Conservation (phyloP, 2,888 invertebrate species). For the Eupeodes luniger region DNA sequence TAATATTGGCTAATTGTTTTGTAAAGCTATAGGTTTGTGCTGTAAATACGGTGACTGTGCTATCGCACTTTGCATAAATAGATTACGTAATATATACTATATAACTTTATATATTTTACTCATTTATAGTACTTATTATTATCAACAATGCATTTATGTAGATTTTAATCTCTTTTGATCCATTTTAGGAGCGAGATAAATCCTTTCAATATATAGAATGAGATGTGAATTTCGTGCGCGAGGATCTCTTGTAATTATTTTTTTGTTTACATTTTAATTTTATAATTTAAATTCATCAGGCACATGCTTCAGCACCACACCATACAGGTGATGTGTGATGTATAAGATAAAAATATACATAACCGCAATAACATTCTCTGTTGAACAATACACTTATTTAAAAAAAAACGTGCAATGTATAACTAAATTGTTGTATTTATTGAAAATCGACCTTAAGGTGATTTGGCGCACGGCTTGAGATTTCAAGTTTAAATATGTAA, state of each 20-base stretch:
- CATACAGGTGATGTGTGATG: neutral
- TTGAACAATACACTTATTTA: neutral
- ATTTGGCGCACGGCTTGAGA: conserved; percentile 16
- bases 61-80: neutral
- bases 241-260: conserved; percentile 9
- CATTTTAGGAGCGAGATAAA: conserved; percentile 11
- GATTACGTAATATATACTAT: conserved; percentile 6
- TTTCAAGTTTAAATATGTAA: conserved; percentile 22
- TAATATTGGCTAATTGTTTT: conserved; percentile 37
- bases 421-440: conserved; percentile 25
- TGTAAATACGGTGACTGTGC: neutral
- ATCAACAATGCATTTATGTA: neutral
- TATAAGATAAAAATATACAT: too few relatives aligned
- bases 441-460: conserved; percentile 25
- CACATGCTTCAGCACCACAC: neutral
- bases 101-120: neutral
- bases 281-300: conserved; percentile 39
- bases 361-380: neutral
- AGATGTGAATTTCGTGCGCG: conserved; percentile 14
- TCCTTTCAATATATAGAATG: neutral
- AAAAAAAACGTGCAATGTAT: conserved; percentile 42
- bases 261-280: conserved; percentile 20
- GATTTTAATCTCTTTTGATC: conserved; percentile 8
- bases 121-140: neutral
- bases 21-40: conserved; percentile 1